Evolutionary conservation across 2,113 vertebrate species (phyloP), one percentile per base, ranked within the genome.

Genomic region (Passer domesticus): DNA sequence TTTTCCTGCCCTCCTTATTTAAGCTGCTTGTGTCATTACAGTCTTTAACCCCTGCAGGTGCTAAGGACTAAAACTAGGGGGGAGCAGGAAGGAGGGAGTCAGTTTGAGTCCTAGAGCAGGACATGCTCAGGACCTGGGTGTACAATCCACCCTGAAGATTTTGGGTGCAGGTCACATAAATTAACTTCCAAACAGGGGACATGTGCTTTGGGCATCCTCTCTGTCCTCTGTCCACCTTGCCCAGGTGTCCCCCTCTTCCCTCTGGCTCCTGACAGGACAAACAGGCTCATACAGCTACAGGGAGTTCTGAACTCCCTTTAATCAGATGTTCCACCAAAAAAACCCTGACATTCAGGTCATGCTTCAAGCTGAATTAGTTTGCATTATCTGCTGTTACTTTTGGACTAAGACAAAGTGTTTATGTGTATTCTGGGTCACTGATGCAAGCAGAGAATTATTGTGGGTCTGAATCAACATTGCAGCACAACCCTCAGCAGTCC

Each of bases 111-210:
- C 41, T 33, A 21, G n/a, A 56, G 41, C 64, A 77, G 59, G 70
- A 35, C 11, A 0, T 15, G 35, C 39, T 83, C 47, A 2, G 24
- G 22, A n/a, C 17, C 15, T 13, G 41, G 53, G 13, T 0, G 1
- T 17, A 10, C 21, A 60, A 6, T 30, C 47, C 35, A 11, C 7
- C 20, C 77, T 3, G 4, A 24, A 63, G 28, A 28, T 31, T 89
- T 82, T 35, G 56, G 47, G 13, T 0, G 0, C 33, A 67, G 33
- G 21, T 55, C 35, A 43, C 56, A 55, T 2, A 31, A 46, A 44
- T 12, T 6, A 28, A 28, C 9, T 77, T 66, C 37, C 50, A n/a
- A 11, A 19, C 33, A 23, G 58, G 43, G 14, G 10, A 4, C 23
- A 4, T 41, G 53, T 49, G 31, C 60, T 77, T 43, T 41, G 79